Percentiles rank a stretch among this genome's conserved stretches.
phyloP scores from a whole-genome alignment of 2,797 vertebrate species.

The Rhynchonycteris naso region DNA sequence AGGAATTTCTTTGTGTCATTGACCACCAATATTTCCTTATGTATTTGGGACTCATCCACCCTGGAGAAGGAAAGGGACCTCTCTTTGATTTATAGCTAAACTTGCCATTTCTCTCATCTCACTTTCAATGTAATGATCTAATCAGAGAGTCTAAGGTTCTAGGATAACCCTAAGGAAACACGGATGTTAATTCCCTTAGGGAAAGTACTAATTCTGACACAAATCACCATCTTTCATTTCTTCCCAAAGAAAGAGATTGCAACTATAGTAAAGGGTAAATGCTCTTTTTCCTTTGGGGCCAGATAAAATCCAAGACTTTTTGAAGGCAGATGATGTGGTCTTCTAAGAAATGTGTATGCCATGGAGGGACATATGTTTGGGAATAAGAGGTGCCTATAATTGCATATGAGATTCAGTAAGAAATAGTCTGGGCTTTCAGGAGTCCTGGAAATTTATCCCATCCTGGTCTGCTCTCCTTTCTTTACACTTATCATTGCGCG shows the following conservation, averaged over 20 bases:
- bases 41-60: neutral
- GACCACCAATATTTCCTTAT: neutral
- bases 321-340: neutral
- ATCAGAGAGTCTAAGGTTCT: slow-evolving; percentile 21
- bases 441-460: neutral
- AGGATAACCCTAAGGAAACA: neutral
- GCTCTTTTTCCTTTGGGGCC: neutral
- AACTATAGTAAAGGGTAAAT: slow-evolving; percentile 14
- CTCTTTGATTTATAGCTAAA: slow-evolving; percentile 26
- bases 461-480: neutral
- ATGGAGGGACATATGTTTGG: neutral
- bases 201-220: neutral
- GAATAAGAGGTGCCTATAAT: neutral
- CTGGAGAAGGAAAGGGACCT: neutral
- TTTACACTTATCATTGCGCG: neutral
- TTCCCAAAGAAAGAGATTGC: neutral
- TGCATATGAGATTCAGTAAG: neutral
- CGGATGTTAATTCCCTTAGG: slow-evolving; percentile 44
- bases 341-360: neutral
- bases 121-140: slow-evolving; percentile 53
- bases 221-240: slow-evolving; percentile 43
- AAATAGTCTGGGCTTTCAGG: slow-evolving; percentile 15
- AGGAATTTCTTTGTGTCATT: slow-evolving; percentile 6
- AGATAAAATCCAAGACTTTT: slow-evolving; percentile 32
- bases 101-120: slow-evolving; percentile 1